Conservation (phyloP, 2,888 invertebrate species). For the Thalpophila matura region DNA sequence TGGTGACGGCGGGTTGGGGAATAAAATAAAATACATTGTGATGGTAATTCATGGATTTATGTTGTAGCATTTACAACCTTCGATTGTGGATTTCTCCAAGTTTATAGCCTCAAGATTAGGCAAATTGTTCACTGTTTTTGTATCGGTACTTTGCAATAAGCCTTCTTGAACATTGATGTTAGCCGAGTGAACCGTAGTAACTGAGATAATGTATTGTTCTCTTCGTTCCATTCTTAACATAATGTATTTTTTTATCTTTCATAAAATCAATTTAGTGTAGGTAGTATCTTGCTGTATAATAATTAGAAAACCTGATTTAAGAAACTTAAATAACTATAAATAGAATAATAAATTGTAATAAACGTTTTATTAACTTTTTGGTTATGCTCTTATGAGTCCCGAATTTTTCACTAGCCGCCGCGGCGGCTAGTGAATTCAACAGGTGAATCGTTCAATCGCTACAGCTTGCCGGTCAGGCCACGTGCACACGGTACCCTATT, state of each 20-base stretch:
- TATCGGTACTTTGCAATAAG: conserved; percentile 4
- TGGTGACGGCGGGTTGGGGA: conserved; percentile 29
- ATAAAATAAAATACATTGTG: conserved; percentile 35
- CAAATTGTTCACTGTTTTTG: conserved; percentile 8
- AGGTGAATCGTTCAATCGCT: conserved; percentile 34
- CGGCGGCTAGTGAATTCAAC: conserved; percentile 20
- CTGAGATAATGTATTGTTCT: neutral
- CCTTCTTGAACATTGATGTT: neutral
- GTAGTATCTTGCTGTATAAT: too few species aligned
- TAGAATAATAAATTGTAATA: too few species aligned
- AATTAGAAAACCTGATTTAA: too few species aligned
- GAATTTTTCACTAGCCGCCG: too few species aligned
- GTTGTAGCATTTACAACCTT: neutral
- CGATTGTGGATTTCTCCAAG: conserved; percentile 3
- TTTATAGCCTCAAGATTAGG: conserved; percentile 16
- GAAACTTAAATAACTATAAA: too few species aligned
- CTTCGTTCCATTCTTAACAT: neutral
- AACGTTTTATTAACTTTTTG: too few species aligned
- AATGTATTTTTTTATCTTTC: too few species aligned
- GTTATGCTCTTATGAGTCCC: too few species aligned
- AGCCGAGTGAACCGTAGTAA: neutral
- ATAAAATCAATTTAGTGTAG: too few species aligned
- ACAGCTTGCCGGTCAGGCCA: conserved; percentile 15
- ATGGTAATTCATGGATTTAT: conserved; percentile 22
- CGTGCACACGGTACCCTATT: conserved; percentile 14